phyloP scores from a whole-genome alignment of 2,113 vertebrate species.

The Casuarius casuarius region DNA sequence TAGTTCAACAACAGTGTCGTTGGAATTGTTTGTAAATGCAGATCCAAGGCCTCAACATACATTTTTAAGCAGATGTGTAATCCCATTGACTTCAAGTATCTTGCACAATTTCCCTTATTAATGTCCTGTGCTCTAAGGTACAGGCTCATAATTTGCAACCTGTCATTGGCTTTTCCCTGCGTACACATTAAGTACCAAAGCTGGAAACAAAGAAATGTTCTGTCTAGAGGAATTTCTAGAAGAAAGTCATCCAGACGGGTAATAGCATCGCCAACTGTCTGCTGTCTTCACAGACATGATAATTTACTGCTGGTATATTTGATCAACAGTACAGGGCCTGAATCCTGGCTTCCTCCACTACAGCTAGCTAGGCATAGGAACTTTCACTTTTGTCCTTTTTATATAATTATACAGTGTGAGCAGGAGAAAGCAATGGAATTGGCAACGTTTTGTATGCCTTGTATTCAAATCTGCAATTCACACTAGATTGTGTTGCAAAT shows the following conservation, averaged over 20 bases:
- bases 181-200: not conserved
- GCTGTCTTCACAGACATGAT: not conserved
- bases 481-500: not conserved
- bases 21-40: not conserved
- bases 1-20: not conserved
- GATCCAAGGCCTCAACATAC: not conserved
- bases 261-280: not conserved
- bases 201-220: not conserved
- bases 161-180: not conserved
- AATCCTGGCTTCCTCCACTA: not conserved
- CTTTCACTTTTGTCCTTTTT: not conserved
- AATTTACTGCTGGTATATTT: not conserved
- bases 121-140: fast-evolving
- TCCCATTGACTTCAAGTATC: not conserved
- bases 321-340: not conserved
- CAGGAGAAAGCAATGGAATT: not conserved
- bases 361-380: not conserved
- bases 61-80: not conserved
- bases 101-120: not conserved
- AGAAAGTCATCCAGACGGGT: not conserved
- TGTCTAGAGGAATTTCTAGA: not conserved
- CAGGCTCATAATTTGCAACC: not conserved
- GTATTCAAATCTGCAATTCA: not conserved
- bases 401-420: not conserved
- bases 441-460: not conserved